Base-by-base conservation (phyloP, 1,140 invertebrate genomes). In the Drosophila carrolli region DNA sequence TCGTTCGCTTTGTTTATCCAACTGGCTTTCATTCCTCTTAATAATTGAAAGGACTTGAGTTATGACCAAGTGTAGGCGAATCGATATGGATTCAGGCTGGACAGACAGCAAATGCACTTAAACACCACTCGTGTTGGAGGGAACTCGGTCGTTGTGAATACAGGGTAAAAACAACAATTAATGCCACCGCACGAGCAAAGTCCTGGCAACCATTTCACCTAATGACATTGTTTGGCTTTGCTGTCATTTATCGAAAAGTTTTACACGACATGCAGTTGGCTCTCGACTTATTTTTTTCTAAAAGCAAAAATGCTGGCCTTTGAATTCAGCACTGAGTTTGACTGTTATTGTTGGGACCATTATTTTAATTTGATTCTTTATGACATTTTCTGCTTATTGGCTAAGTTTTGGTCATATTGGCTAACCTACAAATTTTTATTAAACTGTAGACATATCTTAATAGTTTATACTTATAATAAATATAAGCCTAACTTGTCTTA, bases 241-340 rank as follows among this genome's bases (percentile, higher is more conserved):
- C 83, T 86, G 79, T 86, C 83, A 82, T 88, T 80, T 88, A 83
- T 88, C 72, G 83, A 70, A 79, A 83, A 88, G 50, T 88, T 88
- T 66, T 89, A 70, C 83, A 79, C 51, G 61, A 88, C 75, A 79
- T 68, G 48, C 50, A 54, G 29, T 35, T 57, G 46, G 56, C 54
- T 47, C 60, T 47, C 23, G 9, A 27, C 19, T 29, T 37, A n/a
- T 16, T 9, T 35, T 43, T 35, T 4, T 40, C 8, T 44, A 50
- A 63, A 54, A 63, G 63, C 48, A 19, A 75, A 79, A 81, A 63
- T 78, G 43, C 59, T 65, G 82, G 63, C 58, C 61, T 56, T 78
- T 63, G 60, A 85, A 74, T 81, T 51, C 59, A 70, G 65, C 66
- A 75, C 44, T 67, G 41, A 43, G 32, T 38, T 67, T 38, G 16